Evolutionary conservation across 1,140 invertebrate species (phyloP), one percentile per base, ranked within the genome.

Genomic region (Drosophila mauritiana): DNA sequence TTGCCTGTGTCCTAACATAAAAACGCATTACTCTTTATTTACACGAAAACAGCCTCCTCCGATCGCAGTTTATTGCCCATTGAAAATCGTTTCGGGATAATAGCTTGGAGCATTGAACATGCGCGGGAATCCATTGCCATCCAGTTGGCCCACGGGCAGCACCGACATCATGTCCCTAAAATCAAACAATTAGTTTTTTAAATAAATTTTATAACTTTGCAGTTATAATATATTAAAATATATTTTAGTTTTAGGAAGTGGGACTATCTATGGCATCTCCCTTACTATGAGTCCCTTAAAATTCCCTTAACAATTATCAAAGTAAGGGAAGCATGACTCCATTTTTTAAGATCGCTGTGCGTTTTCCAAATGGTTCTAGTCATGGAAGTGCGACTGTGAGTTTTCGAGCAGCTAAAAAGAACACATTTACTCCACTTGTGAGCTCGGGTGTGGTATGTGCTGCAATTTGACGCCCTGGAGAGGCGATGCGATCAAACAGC

Each of bases 41-140:
- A 83, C 80, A 85, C 72, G 53, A 64, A 45, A 58, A 48, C 57
- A 63, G 68, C 52, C 62, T 48, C 43, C 45, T 42, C 57, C 27
- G 40, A 25, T 56, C 63, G 43, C 57, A 55, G 49, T 78, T 67
- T 91, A 92, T 84, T 92, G 91, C 39, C 88, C 83, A 70, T 92
- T 92, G 69, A 92, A 92, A 68, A 92, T 91, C 8, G 91, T 89
- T 70, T 92, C 91, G 49, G 91, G 91, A 90, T 92, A 92, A 77
- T 91, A 92, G 76, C 91, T 92, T 12, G 91, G 86, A 4, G 91
- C 90, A 63, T 92, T 92, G 73, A 92, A 92, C 90, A 92, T 92
- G 58, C 91, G 88, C 65, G 91, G 90, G 61, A 92, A 92, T 42
- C 84, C 88, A 63, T 83, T 88, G 3, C 80, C 81, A 77, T 92